Evolutionary conservation across 2,888 invertebrate genomes (phyloP).

Genomic region (Amphiduros pacificus): DNA sequence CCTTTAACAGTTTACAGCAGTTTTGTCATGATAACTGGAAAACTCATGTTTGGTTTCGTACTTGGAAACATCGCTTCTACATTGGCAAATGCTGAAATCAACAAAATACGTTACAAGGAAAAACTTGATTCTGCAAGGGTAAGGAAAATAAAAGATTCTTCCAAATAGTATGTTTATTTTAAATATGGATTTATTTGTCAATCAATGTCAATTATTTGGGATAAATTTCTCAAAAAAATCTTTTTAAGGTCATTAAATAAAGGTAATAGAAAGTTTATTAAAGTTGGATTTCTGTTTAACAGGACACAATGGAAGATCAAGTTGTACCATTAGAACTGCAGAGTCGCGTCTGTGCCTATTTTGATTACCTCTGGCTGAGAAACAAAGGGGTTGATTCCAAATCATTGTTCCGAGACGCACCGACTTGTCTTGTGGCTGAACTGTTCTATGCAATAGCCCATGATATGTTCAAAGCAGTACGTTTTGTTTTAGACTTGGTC

Average conservation of each 20-base stretch:
- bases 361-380: conserved; percentile 27
- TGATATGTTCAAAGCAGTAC: conserved; percentile 21
- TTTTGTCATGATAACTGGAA: conserved; percentile 27
- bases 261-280: too few relatives aligned
- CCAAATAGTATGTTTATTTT: background rate
- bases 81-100: conserved; percentile 23
- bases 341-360: conserved; percentile 25
- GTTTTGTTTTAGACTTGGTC: too few relatives aligned
- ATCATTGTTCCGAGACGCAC: conserved; percentile 26
- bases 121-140: conserved; percentile 25
- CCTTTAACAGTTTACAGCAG: conserved; percentile 16
- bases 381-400: conserved; percentile 28
- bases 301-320: conserved; percentile 25
- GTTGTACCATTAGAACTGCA: conserved; percentile 18
- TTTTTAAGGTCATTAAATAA: too few relatives aligned
- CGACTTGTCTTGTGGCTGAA: conserved; percentile 25
- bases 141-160: background rate
- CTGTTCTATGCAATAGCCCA: conserved; percentile 9
- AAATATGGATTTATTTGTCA: background rate
- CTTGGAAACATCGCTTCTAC: conserved; percentile 33
- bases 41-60: conserved; percentile 31
- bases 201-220: background rate
- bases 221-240: too few relatives aligned
- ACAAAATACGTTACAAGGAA: conserved; percentile 19
- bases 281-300: background rate